phyloP scores from a whole-genome alignment of 2,888 invertebrate species.

The Trissoscelio sp. region DNA sequence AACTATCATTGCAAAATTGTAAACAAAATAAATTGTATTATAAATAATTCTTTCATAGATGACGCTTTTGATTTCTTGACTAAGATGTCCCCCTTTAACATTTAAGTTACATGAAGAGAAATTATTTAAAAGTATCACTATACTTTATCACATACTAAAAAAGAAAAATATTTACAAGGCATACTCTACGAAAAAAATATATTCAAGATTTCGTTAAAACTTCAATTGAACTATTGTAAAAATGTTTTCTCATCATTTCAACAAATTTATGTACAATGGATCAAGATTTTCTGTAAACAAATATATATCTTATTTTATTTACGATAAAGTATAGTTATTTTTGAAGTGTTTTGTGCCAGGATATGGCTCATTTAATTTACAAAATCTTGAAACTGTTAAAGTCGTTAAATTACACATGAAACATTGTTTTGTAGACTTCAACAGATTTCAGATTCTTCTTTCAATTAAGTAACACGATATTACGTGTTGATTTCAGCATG shows the following conservation, averaged over 20 bases:
- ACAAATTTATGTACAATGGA: slow-evolving; percentile 25
- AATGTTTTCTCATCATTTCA: neutral
- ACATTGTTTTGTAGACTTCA: neutral
- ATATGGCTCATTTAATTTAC: neutral
- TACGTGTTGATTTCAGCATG: neutral
- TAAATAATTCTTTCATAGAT: too few relatives aligned
- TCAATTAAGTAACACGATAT: neutral
- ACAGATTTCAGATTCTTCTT: neutral
- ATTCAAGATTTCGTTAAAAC: neutral
- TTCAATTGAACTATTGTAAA: slow-evolving; percentile 9
- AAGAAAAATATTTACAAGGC: slow-evolving; percentile 27
- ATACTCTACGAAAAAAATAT: slow-evolving; percentile 4
- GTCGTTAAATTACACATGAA: neutral
- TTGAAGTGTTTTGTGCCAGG: slow-evolving; percentile 5
- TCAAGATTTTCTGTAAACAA: slow-evolving; percentile 4
- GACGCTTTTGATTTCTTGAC: too few relatives aligned
- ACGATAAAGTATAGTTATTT: slow-evolving; percentile 29
- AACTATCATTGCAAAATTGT: too few relatives aligned
- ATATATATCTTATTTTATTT: slow-evolving; percentile 6
- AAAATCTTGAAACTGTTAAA: neutral
- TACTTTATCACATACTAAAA: slow-evolving; percentile 39
- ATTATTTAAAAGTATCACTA: slow-evolving; percentile 26
- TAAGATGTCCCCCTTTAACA: slow-evolving; percentile 32
- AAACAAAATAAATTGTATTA: too few relatives aligned
- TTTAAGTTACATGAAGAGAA: slow-evolving; percentile 39